Conservation (phyloP, 1,140 invertebrate species). For the Heliconius melpomene region DNA sequence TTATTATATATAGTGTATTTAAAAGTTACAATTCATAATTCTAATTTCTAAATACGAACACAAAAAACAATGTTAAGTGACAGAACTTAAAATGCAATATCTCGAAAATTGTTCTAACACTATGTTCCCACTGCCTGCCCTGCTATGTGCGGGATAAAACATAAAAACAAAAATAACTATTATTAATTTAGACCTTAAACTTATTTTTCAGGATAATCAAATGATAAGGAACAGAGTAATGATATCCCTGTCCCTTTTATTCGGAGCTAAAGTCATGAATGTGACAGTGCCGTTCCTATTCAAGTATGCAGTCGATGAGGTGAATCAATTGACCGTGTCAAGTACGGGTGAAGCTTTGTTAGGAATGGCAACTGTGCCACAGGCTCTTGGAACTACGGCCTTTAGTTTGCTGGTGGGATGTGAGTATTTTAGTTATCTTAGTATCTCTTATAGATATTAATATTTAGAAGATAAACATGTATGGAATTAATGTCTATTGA, state of each 20-base stretch:
- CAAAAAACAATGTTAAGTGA: neutral
- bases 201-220: conserved; percentile 85
- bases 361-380: conserved; percentile 86
- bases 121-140: neutral
- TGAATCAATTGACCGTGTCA: conserved; percentile 85
- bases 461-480: too few relatives aligned
- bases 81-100: neutral
- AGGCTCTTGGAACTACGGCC: conserved; percentile 87
- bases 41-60: too few relatives aligned
- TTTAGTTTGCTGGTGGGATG: conserved; percentile 94
- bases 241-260: conserved; percentile 89
- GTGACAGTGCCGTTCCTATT: conserved; percentile 98
- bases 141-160: neutral
- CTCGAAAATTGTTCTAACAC: conserved; percentile 69
- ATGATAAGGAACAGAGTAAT: conserved; percentile 91
- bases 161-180: too few relatives aligned
- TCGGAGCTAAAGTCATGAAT: conserved; percentile 93
- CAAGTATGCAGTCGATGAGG: conserved; percentile 95
- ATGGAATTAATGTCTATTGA: too few relatives aligned
- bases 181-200: neutral
- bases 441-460: too few relatives aligned
- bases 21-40: too few relatives aligned
- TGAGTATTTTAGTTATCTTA: conserved; percentile 79
- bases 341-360: conserved; percentile 79
- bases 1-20: too few relatives aligned